Evolutionary conservation across 2,888 invertebrate genomes (phyloP), one percentile per base, ranked within the genome.

Genomic region (Cephus sareptanus): DNA sequence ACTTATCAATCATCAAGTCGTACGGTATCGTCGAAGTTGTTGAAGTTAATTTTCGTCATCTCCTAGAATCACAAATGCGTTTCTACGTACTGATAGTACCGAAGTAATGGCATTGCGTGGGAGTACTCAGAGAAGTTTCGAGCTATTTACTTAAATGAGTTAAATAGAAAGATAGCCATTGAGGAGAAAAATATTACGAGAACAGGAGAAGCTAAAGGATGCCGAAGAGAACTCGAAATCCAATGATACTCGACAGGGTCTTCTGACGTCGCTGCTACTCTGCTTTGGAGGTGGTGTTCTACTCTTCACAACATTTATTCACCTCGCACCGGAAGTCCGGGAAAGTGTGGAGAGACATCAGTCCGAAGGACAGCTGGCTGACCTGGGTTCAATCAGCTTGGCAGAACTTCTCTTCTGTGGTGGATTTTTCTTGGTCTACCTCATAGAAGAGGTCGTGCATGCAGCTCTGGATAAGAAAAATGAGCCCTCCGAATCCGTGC

Each of bases 231-330:
- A 40, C 40, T 40, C 40, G 40, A 40, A 40, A 40, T 40, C 40
- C 40, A 40, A 40, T 40, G 40, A 40, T 40, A 15, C 40, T 70
- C 70, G 90, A 80, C 91, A 93, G 87, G 93, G 93, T 85, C 89
- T 94, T 23, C 85, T 93, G 81, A 93, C 94, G 70, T 94, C 94
- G 3, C 88, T 94, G 81, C 89, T 94, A 76, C 91, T 95, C 75
- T 94, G 94, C 86, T 94, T 94, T 87, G 95, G 95, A 30, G 95
- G 95, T 34, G 95, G 95, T 30, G 95, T 95, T 11, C 91, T 95
- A 34, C 91, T 95, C 23, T 94, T 94, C 87, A 95, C 95, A 31
- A 94, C 94, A 13, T 94, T 95, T 87, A 89, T 95, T 6, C 95
- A 95, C 85, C 90, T 95, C 69, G 94, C 94, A 75, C 95, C 95